Evolutionary conservation across 2,113 vertebrate genomes (phyloP).

Genomic region (Pelecanus crispus): DNA sequence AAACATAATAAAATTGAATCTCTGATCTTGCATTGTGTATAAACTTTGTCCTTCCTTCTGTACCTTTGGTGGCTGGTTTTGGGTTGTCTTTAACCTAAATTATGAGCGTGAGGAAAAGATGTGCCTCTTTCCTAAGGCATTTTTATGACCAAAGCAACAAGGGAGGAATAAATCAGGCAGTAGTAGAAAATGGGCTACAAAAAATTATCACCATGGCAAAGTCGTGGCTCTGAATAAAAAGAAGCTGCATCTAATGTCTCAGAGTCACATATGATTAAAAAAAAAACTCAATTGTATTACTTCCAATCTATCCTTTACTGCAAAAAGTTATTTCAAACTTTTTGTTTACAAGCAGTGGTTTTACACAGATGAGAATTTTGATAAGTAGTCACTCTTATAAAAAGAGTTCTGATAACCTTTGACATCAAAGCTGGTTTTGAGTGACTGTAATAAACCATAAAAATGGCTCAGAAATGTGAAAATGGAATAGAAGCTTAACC

Average conservation of each 20-base stretch:
- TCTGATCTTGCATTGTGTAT: background rate
- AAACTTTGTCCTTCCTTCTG: background rate
- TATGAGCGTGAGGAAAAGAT: background rate
- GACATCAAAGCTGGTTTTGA: background rate
- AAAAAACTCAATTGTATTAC: background rate
- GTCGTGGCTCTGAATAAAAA: background rate
- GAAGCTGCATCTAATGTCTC: background rate
- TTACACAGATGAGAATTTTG: background rate
- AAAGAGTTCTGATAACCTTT: background rate
- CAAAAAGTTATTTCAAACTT: accelerated
- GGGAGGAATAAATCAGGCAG: background rate
- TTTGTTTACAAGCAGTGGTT: background rate
- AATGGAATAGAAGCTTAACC: background rate
- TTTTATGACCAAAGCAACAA: background rate
- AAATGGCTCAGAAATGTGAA: background rate
- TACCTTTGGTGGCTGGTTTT: background rate
- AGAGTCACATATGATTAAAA: background rate
- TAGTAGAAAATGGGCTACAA: background rate
- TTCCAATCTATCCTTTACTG: background rate
- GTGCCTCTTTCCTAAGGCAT: background rate
- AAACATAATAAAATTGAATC: background rate
- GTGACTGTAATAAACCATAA: background rate
- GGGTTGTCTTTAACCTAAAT: background rate
- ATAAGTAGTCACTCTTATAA: background rate
- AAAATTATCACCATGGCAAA: background rate